Base-by-base conservation (phyloP, 2,888 invertebrate genomes). In the Congeria kusceri region DNA sequence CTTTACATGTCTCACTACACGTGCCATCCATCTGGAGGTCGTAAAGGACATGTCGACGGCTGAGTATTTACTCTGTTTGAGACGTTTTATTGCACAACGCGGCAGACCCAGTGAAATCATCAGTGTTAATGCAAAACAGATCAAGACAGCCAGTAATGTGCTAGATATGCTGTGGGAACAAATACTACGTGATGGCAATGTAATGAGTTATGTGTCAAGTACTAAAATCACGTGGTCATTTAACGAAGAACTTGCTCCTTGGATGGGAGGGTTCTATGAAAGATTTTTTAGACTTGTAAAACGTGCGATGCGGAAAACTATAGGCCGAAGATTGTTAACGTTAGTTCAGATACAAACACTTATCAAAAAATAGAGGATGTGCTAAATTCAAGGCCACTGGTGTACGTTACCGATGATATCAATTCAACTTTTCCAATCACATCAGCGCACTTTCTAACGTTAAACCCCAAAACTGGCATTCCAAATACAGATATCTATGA, bases 181-280 rank as follows among this genome's bases (percentile, higher is more conserved):
- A 3, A 59, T 68, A 9, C 7, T 49, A 7, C 27, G 39, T 23
- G n/a, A 29, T 57, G 64, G 67, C 23, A 70, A 75, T n/a, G 63
- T 69, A 15, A 13, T 23, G 27, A 66, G 29, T n/a, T 79, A 71
- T 56, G 49, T 64, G 9, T 64, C 74, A 7, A 59, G 57, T 15
- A 44, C 44, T 23, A 62, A 65, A 9, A 74, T 65, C 25, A 64
- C 47, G 4, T 78, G 69, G 68, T 25, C 44, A 7, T 78, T 74
- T 59, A 77, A 58, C 9, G 47, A 73, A 47, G 67, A 80, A 47
- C 64, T 77, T 13, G 69, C 77, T 58, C 77, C 70, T 13, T 81
- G 70, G 68, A 75, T 75, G 66, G 79, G 70, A 28, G 79, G 74
- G 2, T 79, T 70, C 49, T 75, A 79, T 29, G 79, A 70, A 63